Evolutionary conservation across 2,888 invertebrate genomes (phyloP).

Genomic region (Troides oblongomaculatus): DNA sequence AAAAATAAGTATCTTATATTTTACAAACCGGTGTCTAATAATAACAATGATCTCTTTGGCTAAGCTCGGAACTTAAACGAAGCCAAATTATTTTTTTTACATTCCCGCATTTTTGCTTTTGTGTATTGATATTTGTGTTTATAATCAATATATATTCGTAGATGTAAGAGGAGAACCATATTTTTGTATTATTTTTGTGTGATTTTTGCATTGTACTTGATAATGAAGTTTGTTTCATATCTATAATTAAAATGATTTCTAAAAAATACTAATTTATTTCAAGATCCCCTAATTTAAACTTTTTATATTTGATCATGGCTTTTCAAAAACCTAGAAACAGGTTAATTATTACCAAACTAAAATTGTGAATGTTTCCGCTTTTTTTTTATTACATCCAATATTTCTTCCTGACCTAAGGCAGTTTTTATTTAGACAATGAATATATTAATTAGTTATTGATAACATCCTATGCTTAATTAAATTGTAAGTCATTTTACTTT

Average conservation of each 20-base stretch:
- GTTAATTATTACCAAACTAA: no score
- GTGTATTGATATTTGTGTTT: constrained; percentile 29
- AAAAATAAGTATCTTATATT: constrained; percentile 15
- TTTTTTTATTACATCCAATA: no score
- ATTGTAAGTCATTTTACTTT: constrained; percentile 37
- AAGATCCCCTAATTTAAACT: constrained; percentile 14
- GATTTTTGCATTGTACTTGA: constrained; percentile 30
- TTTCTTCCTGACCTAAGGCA: no score
- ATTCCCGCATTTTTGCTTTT: constrained; percentile 49
- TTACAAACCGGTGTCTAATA: constrained; percentile 23
- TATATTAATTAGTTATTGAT: not conserved
- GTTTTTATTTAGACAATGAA: no score
- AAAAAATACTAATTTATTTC: constrained; percentile 18
- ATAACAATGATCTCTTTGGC: constrained; percentile 25
- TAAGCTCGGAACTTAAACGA: constrained; percentile 34
- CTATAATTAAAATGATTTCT: constrained; percentile 28
- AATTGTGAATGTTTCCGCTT: no score
- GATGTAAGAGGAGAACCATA: constrained; percentile 27
- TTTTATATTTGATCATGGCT: not conserved
- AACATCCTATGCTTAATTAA: not conserved
- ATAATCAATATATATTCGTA: constrained; percentile 26
- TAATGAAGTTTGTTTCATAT: constrained; percentile 21
- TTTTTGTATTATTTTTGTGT: constrained; percentile 37
- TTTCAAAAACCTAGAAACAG: not conserved
- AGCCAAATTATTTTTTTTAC: constrained; percentile 53